phyloP scores from a whole-genome alignment of 1,140 invertebrate genomes.

The Kradibia gibbosae region DNA sequence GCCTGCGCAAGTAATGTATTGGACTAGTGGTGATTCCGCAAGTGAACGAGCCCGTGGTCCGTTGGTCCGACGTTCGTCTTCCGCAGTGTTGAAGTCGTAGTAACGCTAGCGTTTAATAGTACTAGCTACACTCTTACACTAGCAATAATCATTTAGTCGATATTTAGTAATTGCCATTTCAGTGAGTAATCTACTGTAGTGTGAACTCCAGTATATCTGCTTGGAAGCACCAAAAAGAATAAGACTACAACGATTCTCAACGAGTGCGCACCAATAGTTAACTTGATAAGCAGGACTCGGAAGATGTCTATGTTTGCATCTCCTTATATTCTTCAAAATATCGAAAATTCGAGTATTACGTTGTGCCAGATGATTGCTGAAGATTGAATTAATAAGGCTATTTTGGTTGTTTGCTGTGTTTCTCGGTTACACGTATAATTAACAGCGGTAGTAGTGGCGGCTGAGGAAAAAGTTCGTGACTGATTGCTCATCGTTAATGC shows the following conservation, averaged over 20 bases:
- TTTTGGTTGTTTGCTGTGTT: not conserved
- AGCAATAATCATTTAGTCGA: not conserved
- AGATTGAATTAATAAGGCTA: not conserved
- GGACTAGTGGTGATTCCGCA: not conserved
- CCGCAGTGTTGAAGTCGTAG: not conserved
- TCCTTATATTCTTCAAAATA: not conserved
- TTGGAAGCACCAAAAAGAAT: not conserved
- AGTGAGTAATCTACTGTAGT: not conserved
- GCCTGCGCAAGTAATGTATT: not conserved
- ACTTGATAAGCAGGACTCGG: not conserved
- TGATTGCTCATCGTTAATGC: slow-evolving; percentile 34
- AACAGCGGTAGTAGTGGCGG: not conserved
- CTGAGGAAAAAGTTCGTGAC: slow-evolving; percentile 27
- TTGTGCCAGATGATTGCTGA: not conserved
- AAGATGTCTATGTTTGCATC: not conserved
- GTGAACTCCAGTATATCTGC: not conserved
- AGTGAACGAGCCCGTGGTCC: not conserved
- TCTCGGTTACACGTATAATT: not conserved
- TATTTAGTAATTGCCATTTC: not conserved
- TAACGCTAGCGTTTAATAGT: not conserved
- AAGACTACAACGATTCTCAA: not conserved
- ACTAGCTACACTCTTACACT: too few relatives aligned
- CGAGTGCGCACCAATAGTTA: not conserved
- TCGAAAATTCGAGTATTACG: not conserved
- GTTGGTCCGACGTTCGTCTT: slow-evolving; percentile 14